A percentile compares a stretch with the other conserved stretches of the same genome.
Conservation (phyloP, 2,888 invertebrate species). For the Lepidochitona cinerea region DNA sequence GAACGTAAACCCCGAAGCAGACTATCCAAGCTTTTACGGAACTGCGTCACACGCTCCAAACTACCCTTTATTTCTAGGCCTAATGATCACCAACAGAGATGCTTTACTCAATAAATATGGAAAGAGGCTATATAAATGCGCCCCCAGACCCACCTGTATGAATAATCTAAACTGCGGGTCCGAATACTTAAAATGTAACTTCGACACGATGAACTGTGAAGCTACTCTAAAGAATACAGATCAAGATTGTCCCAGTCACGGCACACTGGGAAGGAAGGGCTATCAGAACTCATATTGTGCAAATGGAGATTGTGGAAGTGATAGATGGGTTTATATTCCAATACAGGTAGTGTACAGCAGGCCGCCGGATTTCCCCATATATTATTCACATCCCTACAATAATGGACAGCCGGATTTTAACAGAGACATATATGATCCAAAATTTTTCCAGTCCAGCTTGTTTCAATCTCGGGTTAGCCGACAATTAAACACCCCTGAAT, state of each 20-base stretch:
- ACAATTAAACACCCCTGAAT: constrained; percentile 15
- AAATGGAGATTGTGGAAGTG: constrained; percentile 48
- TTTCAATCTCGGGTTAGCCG: background rate
- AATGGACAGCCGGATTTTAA: constrained; percentile 40
- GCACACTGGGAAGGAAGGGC: constrained; percentile 28
- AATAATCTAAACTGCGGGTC: constrained; percentile 8
- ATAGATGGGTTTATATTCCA: constrained; percentile 55
- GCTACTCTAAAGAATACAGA: background rate
- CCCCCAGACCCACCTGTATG: constrained; percentile 37
- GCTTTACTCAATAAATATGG: background rate
- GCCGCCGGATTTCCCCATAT: constrained; percentile 45
- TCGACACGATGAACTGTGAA: background rate
- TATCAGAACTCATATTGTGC: constrained; percentile 55
- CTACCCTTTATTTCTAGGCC: background rate
- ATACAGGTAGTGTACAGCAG: constrained; percentile 53
- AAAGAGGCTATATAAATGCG: background rate
- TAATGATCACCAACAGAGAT: background rate
- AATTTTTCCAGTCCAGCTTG: constrained; percentile 15
- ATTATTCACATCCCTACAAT: constrained; percentile 45
- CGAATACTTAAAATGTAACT: background rate
- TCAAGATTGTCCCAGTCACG: constrained; percentile 26
- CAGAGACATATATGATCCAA: constrained; percentile 51
- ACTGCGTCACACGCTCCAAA: background rate
- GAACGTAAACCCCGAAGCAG: background rate
- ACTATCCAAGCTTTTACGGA: background rate